Base-by-base conservation (phyloP, 2,797 vertebrate genomes). In the Sebastes aleutianus region DNA sequence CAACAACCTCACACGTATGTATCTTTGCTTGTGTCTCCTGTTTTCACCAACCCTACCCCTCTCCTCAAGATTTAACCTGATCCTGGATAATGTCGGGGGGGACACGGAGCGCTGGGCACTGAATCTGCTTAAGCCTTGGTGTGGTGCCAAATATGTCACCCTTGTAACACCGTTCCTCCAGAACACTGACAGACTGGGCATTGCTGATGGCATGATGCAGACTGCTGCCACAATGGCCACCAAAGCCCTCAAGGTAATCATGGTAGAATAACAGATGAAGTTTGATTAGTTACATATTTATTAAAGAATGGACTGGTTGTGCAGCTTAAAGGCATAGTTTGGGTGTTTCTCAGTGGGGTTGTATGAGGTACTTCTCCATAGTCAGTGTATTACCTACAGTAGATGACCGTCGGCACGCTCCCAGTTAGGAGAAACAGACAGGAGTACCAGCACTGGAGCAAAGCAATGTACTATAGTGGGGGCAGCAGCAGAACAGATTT, bases 71-170 rank as follows among this genome's bases (percentile, higher is more conserved):
- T 99, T 99, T 89, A 96, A 99, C 94, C 95, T 99, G 82, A 96
- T 99, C 92, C 95, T 99, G 47, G 99, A 99, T 91, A 98, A 96
- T 16, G 88, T 99, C 4, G 99, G 98, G 8, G 98, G 98, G 74
- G 93, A 96, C 78, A 98, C 96, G 0, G 99, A 99, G 92, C 90
- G 87, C 0, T 98, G 98, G 98, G 97, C 97, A 1, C 88, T 95
- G 43, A 90, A 78, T 59, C 94, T 96, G 18, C 96, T 99, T 53
- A 98, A 97, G 91, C 97, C 97, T 3, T 99, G 99, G 99, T 95
- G 95, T 0, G 98, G 99, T 26, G 97, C 97, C 69, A 98, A 97
- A 0, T 99, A 97, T 0, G 95, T 99, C 85, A 98, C 98, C 6
- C 92, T 99, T 31, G 96, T 99, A 63, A 99, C 98, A 0, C 98